Conservation (phyloP, 2,797 vertebrate genomes). For the Typhlichthys eigenmanni region DNA sequence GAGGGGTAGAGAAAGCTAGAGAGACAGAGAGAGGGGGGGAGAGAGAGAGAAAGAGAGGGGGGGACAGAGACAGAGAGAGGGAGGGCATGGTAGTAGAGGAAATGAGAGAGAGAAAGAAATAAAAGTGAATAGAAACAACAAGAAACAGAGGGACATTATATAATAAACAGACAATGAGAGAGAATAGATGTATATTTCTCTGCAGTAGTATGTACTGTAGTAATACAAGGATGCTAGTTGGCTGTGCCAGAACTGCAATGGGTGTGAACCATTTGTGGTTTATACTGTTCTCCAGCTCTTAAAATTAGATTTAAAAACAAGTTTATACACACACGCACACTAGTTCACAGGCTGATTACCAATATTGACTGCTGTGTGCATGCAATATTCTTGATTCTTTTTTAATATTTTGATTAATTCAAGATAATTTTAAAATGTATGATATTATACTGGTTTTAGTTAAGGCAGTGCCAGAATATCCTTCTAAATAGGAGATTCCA, state of each 20-base stretch:
- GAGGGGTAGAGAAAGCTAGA: background rate
- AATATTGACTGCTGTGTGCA: constrained; percentile 6
- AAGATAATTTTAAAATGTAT: too few species aligned
- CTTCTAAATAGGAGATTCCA: too few species aligned
- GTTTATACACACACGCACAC: constrained; percentile 20
- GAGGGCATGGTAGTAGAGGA: background rate
- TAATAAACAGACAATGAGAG: constrained; percentile 1
- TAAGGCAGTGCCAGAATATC: too few species aligned
- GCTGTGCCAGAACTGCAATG: constrained; percentile 36
- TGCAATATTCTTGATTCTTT: too few species aligned
- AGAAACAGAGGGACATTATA: background rate
- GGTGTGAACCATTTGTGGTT: constrained; percentile 47
- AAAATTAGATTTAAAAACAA: constrained; percentile 9
- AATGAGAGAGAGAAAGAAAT: background rate
- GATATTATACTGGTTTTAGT: too few species aligned
- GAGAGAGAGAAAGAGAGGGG: background rate
- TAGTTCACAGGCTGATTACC: constrained; percentile 39
- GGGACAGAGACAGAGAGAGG: constrained; percentile 1
- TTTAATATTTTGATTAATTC: too few species aligned
- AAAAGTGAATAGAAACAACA: background rate
- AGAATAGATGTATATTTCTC: background rate
- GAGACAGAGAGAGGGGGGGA: background rate
- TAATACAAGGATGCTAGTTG: constrained; percentile 28
- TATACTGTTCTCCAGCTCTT: constrained; percentile 23
- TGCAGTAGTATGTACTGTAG: background rate